A percentile compares a stretch with the other conserved stretches of the same genome.
phyloP scores from a whole-genome alignment of 2,888 invertebrate genomes.

The Eristalinus aeneus region DNA sequence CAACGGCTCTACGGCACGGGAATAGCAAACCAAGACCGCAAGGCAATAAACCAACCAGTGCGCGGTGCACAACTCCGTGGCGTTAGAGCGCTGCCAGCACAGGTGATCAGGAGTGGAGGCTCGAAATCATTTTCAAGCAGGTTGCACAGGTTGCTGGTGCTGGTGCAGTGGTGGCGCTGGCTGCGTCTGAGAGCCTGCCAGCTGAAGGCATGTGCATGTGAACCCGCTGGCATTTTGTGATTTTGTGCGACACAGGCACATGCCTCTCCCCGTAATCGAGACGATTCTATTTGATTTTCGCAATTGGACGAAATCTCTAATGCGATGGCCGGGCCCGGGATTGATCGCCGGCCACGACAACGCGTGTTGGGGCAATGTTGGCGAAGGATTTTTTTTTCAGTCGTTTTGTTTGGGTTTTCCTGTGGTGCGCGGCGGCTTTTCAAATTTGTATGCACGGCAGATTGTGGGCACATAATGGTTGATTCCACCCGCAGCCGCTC shows the following conservation, averaged over 20 bases:
- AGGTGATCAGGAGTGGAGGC: constrained; percentile 61
- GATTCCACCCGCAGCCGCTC: constrained; percentile 45
- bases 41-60: constrained; percentile 13
- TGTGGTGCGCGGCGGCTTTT: constrained; percentile 29
- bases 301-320: constrained; percentile 12
- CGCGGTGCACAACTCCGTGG: constrained; percentile 11
- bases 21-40: constrained; percentile 42
- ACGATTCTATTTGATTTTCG: constrained; percentile 36
- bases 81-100: constrained; percentile 55
- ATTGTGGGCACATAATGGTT: constrained; percentile 57
- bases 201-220: constrained; percentile 44
- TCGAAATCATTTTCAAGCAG: constrained; percentile 51
- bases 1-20: constrained; percentile 48
- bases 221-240: constrained; percentile 60
- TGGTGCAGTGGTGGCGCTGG: neutral
- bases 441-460: constrained; percentile 63
- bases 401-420: neutral
- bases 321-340: neutral
- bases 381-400: neutral
- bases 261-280: constrained; percentile 34
- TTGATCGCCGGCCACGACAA: neutral
- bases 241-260: neutral
- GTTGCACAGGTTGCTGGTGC: constrained; percentile 31
- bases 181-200: neutral
- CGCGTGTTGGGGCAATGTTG: constrained; percentile 2